These are phyloP conservation scores for Sebastes vulpes DNA, from an alignment of 2,797 vertebrate species.

Conservation along the genomic window DNA sequence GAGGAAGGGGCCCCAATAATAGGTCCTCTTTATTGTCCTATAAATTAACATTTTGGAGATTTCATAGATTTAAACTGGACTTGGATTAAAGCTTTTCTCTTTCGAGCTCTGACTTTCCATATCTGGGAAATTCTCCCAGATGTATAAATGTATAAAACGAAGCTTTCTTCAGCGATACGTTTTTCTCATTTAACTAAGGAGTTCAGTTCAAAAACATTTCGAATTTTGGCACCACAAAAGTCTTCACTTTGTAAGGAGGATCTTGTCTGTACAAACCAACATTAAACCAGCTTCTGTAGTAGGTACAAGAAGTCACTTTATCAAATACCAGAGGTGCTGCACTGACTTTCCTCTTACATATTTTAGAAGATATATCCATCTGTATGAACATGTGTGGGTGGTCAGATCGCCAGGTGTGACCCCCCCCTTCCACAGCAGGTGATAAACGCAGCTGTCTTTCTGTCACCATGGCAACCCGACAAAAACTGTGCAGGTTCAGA, in stretches of 20 bases:
- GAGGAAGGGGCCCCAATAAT: too few species aligned
- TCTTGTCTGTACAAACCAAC: not conserved
- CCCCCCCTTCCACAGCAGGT: slow-evolving; percentile 31
- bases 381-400: slow-evolving; percentile 6
- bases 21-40: not conserved
- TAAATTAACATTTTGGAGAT: not conserved
- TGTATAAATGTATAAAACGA: not conserved
- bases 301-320: not conserved
- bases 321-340: not conserved
- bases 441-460: slow-evolving; percentile 57
- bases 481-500: slow-evolving; percentile 13
- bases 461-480: slow-evolving; percentile 57
- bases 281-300: not conserved
- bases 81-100: not conserved
- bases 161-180: not conserved
- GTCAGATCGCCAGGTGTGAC: slow-evolving; percentile 50
- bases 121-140: not conserved
- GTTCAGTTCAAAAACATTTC: not conserved
- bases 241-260: not conserved
- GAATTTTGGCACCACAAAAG: not conserved
- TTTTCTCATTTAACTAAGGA: not conserved
- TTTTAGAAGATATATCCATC: not conserved
- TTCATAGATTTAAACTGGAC: not conserved
- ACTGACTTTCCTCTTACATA: not conserved
- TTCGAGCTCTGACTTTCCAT: not conserved